These are phyloP conservation scores for Tetragnatha montana DNA, from an alignment of 2,888 invertebrate genomes.

Conservation along the genomic window DNA sequence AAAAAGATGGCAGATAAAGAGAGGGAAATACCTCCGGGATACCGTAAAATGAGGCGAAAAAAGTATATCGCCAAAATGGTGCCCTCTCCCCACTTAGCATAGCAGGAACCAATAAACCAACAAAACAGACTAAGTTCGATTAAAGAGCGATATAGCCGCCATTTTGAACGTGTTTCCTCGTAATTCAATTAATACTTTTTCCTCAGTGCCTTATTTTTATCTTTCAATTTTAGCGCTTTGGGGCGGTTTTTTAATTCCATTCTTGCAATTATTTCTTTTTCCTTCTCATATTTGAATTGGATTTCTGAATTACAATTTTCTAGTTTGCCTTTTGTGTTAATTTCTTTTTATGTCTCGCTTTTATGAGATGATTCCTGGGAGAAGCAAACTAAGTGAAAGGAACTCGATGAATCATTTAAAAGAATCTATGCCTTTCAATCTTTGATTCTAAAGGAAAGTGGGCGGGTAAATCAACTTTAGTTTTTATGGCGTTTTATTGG, in stretches of 20 bases:
- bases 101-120: conserved; percentile 60
- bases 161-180: conserved; percentile 62
- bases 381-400: conserved; percentile 45
- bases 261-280: conserved; percentile 46
- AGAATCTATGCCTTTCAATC: conserved; percentile 43
- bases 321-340: conserved; percentile 41
- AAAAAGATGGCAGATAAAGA: conserved; percentile 62
- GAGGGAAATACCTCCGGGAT: conserved; percentile 66
- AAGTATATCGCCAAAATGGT: conserved; percentile 66
- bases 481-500: conserved; percentile 18
- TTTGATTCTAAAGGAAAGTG: conserved; percentile 5
- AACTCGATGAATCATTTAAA: conserved; percentile 62
- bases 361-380: conserved; percentile 48
- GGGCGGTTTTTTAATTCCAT: conserved; percentile 47
- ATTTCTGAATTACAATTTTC: conserved; percentile 62
- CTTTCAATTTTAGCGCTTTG: conserved; percentile 28
- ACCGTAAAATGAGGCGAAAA: conserved; percentile 50
- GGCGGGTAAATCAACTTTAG: conserved; percentile 10
- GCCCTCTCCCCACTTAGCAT: conserved; percentile 57
- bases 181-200: conserved; percentile 69
- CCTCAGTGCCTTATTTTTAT: conserved; percentile 39
- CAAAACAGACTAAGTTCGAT: conserved; percentile 62
- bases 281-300: conserved; percentile 57
- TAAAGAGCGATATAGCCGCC: conserved; percentile 67
- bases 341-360: conserved; percentile 14